phyloP scores from a whole-genome alignment of 1,140 invertebrate genomes.

The Radopholus similis region DNA sequence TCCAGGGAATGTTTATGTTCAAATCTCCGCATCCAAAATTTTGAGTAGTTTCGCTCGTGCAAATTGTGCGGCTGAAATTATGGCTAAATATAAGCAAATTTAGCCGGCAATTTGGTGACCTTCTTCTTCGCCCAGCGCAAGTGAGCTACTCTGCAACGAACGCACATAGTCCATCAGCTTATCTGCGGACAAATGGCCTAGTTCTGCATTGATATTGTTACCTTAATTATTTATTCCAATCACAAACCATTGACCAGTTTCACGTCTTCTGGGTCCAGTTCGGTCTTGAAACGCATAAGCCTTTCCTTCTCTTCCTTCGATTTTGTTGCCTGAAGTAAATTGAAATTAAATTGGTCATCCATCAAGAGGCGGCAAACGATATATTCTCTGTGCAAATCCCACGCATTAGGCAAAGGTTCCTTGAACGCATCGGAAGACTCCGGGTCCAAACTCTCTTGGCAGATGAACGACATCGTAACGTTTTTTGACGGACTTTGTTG shows the following conservation, averaged over 20 bases:
- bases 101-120: slow-evolving; percentile 9
- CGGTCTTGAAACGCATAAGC: slow-evolving; percentile 30
- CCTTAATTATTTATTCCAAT: not conserved
- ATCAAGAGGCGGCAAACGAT: slow-evolving; percentile 5
- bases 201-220: slow-evolving; percentile 24
- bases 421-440: slow-evolving; percentile 20
- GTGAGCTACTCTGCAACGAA: slow-evolving; percentile 22
- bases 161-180: slow-evolving; percentile 44
- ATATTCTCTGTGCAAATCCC: slow-evolving; percentile 27
- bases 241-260: slow-evolving; percentile 37
- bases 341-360: not conserved
- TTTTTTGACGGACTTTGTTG: not conserved
- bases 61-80: slow-evolving; percentile 33
- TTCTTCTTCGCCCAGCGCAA: slow-evolving; percentile 32
- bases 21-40: slow-evolving; percentile 15
- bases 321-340: slow-evolving; percentile 16
- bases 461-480: not conserved
- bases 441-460: slow-evolving; percentile 22
- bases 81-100: not conserved
- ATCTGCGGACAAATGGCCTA: slow-evolving; percentile 42
- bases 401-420: slow-evolving; percentile 19
- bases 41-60: slow-evolving; percentile 34
- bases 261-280: slow-evolving; percentile 40
- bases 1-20: too few relatives aligned
- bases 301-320: slow-evolving; percentile 1